Conservation (phyloP, 2,113 vertebrate genomes). For the Neolamprologus toae region DNA sequence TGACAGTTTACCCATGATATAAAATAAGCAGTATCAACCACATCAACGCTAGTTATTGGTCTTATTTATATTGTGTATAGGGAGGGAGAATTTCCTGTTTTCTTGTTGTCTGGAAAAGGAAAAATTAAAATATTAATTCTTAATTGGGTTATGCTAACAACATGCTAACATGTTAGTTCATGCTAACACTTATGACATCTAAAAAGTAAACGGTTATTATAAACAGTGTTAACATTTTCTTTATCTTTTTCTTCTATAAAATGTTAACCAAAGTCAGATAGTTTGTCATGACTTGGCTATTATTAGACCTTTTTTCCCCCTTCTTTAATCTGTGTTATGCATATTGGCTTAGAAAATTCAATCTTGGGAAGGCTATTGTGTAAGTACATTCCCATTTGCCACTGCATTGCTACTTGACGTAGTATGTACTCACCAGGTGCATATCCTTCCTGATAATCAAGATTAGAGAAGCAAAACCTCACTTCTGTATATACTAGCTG, state of each 20-base stretch:
- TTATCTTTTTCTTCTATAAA: background rate
- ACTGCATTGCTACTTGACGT: background rate
- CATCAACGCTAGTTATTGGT: background rate
- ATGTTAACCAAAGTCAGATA: background rate
- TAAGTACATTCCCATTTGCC: background rate
- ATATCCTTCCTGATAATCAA: background rate
- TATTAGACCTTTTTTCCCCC: accelerated
- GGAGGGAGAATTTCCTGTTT: background rate
- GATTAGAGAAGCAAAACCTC: background rate
- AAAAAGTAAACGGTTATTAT: background rate
- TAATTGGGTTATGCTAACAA: background rate
- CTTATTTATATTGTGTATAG: background rate
- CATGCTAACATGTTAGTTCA: background rate
- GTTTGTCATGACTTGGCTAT: background rate
- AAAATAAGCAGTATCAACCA: background rate
- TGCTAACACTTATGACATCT: background rate
- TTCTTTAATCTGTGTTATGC: background rate
- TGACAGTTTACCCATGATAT: background rate
- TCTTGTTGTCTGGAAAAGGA: background rate
- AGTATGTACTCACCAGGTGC: background rate
- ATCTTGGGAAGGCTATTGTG: background rate
- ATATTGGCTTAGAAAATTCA: background rate
- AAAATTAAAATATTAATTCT: background rate
- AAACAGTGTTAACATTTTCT: background rate
- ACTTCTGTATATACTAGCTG: background rate